Conservation (phyloP, 2,797 vertebrate genomes). For the Pempheris klunzingeri region DNA sequence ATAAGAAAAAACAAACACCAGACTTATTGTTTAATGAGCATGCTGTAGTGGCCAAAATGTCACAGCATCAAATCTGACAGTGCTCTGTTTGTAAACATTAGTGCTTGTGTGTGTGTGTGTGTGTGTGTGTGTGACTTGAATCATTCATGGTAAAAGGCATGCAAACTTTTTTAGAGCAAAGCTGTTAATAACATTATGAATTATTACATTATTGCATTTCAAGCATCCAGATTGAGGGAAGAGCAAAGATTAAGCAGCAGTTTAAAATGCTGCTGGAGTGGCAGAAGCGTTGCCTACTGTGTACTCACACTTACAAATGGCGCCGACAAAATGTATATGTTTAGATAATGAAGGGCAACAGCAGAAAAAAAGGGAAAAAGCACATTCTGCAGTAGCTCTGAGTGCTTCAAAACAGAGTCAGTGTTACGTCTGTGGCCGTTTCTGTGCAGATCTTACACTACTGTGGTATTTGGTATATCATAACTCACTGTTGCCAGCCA, state of each 20-base stretch:
- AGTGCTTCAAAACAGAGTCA: slow-evolving; percentile 56
- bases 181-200: slow-evolving; percentile 71
- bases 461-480: slow-evolving; percentile 67
- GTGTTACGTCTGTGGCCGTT: slow-evolving; percentile 49
- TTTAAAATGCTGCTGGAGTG: slow-evolving; percentile 19
- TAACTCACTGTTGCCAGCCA: slow-evolving; percentile 83
- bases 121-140: background rate
- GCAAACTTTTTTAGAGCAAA: slow-evolving; percentile 68
- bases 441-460: slow-evolving; percentile 61
- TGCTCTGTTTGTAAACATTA: slow-evolving; percentile 9
- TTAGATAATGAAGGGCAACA: slow-evolving; percentile 44
- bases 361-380: slow-evolving; percentile 52
- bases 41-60: slow-evolving; percentile 2
- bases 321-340: background rate
- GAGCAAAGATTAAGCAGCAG: slow-evolving; percentile 43
- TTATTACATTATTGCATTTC: slow-evolving; percentile 48
- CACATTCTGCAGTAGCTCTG: slow-evolving; percentile 40
- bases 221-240: slow-evolving; percentile 55
- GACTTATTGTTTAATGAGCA: slow-evolving; percentile 10
- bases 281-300: slow-evolving; percentile 30
- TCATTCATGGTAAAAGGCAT: slow-evolving; percentile 40
- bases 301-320: slow-evolving; percentile 7
- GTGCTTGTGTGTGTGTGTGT: no score
- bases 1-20: background rate
- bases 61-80: slow-evolving; percentile 33